Conservation (phyloP, 2,113 vertebrate genomes). For the Chrysemys picta region DNA sequence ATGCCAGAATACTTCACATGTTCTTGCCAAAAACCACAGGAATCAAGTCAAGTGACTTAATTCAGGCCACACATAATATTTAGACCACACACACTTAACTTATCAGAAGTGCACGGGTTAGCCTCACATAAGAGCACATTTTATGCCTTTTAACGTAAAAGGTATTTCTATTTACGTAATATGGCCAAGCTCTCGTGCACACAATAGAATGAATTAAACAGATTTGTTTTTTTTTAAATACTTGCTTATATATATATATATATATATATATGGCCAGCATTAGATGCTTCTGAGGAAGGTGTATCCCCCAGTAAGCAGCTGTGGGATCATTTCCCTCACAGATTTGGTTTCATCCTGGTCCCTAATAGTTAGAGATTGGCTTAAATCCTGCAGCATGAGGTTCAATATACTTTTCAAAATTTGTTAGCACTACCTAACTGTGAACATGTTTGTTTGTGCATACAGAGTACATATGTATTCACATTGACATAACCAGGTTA, state of each 20-base stretch:
- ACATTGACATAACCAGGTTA: neutral
- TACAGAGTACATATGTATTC: neutral
- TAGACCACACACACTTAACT: neutral
- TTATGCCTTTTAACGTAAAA: neutral
- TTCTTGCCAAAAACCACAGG: neutral
- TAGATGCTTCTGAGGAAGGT: neutral
- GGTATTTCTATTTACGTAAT: neutral
- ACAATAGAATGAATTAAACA: neutral
- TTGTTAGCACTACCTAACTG: neutral
- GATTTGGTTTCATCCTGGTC: neutral
- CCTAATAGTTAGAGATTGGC: neutral
- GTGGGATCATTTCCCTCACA: fast-evolving
- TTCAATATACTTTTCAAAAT: neutral
- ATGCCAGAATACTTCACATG: neutral
- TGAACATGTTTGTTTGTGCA: neutral
- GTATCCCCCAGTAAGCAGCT: fast-evolving
- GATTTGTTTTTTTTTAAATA: neutral
- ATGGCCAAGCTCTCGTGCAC: neutral
- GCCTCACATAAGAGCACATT: fast-evolving
- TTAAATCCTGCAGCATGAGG: neutral
- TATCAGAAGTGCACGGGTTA: neutral
- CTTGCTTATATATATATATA: neutral
- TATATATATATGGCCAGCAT: fast-evolving
- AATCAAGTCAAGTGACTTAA: neutral
- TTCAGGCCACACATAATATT: neutral